Evolutionary conservation across 2,113 vertebrate species (phyloP).

Genomic region (Albula glossodonta): DNA sequence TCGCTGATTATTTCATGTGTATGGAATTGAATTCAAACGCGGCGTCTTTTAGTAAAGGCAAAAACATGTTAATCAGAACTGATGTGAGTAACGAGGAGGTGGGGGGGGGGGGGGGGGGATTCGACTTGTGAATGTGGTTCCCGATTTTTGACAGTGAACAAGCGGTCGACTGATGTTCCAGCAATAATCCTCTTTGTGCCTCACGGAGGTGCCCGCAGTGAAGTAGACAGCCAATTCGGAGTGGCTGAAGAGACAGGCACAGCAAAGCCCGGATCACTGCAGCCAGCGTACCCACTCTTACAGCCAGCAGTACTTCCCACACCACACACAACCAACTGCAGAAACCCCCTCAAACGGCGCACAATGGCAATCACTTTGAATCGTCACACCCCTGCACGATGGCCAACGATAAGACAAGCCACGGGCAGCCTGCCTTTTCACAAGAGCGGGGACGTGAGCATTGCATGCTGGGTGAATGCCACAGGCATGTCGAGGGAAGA

Average conservation of each 20-base stretch:
- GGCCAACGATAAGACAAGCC: background rate
- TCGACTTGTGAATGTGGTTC: background rate
- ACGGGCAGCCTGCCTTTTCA: background rate
- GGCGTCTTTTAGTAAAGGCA: background rate
- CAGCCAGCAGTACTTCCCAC: background rate
- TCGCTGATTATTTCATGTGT: background rate
- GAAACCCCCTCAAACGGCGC: background rate
- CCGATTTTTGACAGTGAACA: background rate
- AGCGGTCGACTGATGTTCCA: background rate
- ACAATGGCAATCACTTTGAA: background rate
- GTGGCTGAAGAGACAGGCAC: background rate
- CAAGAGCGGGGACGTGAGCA: background rate
- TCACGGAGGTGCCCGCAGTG: background rate
- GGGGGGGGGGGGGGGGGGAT: background rate
- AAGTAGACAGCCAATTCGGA: background rate
- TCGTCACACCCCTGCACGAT: background rate
- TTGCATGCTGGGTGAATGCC: background rate
- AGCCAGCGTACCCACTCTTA: background rate
- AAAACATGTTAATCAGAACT: background rate
- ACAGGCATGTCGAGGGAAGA: background rate
- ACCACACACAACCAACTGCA: no score
- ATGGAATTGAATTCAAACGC: background rate
- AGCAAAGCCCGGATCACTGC: background rate
- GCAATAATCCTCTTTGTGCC: slow-evolving; percentile 13
- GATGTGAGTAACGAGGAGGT: background rate